These are phyloP conservation scores for Lipotes vexillifer DNA, from an alignment of 2,113 vertebrate genomes.

Conservation along the genomic window DNA sequence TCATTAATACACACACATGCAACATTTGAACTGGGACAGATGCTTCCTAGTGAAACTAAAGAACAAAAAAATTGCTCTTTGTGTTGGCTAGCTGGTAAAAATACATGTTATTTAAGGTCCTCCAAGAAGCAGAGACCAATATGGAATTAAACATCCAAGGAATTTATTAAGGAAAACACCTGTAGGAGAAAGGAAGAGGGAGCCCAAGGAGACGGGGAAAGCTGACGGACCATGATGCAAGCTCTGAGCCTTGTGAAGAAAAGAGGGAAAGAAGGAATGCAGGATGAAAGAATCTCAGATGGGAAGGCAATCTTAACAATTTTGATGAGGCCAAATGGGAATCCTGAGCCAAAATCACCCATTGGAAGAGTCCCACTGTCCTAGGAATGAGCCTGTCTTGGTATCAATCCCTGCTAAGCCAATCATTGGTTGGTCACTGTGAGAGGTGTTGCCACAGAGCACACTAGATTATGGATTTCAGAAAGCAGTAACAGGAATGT, in stretches of 20 bases:
- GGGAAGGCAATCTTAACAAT: not conserved
- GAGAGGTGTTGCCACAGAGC: not conserved
- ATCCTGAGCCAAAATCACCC: not conserved
- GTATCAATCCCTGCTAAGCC: not conserved
- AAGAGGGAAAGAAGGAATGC: not conserved
- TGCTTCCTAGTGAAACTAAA: not conserved
- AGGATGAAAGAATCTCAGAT: not conserved
- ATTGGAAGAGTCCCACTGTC: not conserved
- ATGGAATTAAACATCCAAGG: not conserved
- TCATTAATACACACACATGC: not conserved
- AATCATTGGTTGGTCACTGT: not conserved
- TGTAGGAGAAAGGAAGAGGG: not conserved
- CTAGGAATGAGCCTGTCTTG: not conserved
- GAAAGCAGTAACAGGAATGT: not conserved
- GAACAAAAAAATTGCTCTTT: not conserved
- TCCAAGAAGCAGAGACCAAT: not conserved
- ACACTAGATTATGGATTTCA: not conserved
- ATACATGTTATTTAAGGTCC: not conserved
- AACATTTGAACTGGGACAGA: not conserved
- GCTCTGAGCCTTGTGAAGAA: not conserved
- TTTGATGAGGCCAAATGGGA: not conserved
- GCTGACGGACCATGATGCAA: not conserved
- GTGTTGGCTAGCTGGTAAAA: not conserved
- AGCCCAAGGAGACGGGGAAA: not conserved
- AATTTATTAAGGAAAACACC: not conserved